A percentile compares a stretch with the other conserved stretches of the same genome.
Evolutionary conservation across 2,113 vertebrate species (phyloP).

Genomic region (Scophthalmus maximus): DNA sequence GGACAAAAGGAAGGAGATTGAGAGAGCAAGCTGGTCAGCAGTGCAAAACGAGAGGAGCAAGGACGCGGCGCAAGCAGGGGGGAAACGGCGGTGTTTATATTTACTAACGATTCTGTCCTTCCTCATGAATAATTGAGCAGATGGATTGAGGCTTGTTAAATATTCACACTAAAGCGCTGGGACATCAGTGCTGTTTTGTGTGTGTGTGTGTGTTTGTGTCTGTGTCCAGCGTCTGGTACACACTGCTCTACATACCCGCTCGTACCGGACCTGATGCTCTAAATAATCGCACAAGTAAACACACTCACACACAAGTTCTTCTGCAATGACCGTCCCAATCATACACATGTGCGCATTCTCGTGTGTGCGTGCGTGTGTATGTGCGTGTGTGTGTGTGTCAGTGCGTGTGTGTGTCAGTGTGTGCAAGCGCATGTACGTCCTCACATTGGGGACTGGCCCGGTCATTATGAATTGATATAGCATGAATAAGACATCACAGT

Average conservation of each 20-base stretch:
- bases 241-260: conserved; percentile 61
- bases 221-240: conserved; percentile 60
- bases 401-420: conserved; percentile 12
- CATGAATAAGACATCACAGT: conserved; percentile 82
- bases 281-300: conserved; percentile 54
- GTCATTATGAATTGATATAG: conserved; percentile 83
- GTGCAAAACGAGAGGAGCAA: conserved; percentile 34
- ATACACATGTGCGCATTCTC: conserved; percentile 1
- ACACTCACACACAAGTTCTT: conserved; percentile 15
- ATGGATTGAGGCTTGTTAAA: conserved; percentile 75
- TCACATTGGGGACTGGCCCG: conserved; percentile 60
- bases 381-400: conserved; percentile 14
- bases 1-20: conserved; percentile 16
- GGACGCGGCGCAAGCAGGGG: conserved; percentile 29
- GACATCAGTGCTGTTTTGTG: conserved; percentile 71
- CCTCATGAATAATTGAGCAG: conserved; percentile 77
- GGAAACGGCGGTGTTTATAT: conserved; percentile 72
- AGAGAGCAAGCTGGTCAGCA: conserved; percentile 37
- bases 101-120: conserved; percentile 78
- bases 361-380: background rate
- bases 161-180: conserved; percentile 76
- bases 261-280: conserved; percentile 44
- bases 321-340: conserved; percentile 53
- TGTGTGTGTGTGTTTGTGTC: conserved; percentile 34
- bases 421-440: conserved; percentile 12